Conservation (phyloP, 1,140 invertebrate species). For the Macrobrachium rosenbergii region DNA sequence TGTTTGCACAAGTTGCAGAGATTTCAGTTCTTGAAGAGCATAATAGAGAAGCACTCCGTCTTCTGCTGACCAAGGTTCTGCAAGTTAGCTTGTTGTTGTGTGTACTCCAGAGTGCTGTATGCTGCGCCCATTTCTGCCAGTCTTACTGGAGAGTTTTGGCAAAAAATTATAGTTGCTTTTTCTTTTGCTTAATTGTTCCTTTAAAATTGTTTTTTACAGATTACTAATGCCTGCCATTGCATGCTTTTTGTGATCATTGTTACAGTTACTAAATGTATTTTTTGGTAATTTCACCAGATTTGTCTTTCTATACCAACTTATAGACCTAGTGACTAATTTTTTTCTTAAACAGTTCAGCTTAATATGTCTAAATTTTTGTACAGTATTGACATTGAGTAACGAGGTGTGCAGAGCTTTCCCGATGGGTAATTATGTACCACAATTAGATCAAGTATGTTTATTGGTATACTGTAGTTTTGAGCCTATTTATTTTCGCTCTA, state of each 20-base stretch:
- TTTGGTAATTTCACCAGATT: no score
- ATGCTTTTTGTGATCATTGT: neutral
- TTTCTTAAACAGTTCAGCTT: no score
- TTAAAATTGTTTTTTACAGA: neutral
- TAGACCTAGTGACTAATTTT: no score
- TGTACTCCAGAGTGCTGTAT: constrained; percentile 21
- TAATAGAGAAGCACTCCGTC: constrained; percentile 15
- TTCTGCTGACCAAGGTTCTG: constrained; percentile 22
- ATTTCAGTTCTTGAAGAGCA: neutral
- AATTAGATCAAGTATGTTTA: no score
- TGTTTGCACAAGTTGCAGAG: constrained; percentile 1
- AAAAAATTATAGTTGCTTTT: neutral
- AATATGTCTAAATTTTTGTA: no score
- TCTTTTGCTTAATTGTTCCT: neutral
- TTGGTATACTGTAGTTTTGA: no score
- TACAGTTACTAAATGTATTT: no score
- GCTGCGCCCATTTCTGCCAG: constrained; percentile 35
- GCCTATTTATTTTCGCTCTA: no score
- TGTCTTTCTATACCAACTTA: no score
- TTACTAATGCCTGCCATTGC: constrained; percentile 13
- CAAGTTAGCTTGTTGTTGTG: constrained; percentile 18
- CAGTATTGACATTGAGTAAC: no score
- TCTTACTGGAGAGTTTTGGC: constrained; percentile 33
- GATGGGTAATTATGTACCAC: no score
- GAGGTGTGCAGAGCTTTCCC: no score